Conservation (phyloP, 2,113 vertebrate species). For the Paradisaea rubra region DNA sequence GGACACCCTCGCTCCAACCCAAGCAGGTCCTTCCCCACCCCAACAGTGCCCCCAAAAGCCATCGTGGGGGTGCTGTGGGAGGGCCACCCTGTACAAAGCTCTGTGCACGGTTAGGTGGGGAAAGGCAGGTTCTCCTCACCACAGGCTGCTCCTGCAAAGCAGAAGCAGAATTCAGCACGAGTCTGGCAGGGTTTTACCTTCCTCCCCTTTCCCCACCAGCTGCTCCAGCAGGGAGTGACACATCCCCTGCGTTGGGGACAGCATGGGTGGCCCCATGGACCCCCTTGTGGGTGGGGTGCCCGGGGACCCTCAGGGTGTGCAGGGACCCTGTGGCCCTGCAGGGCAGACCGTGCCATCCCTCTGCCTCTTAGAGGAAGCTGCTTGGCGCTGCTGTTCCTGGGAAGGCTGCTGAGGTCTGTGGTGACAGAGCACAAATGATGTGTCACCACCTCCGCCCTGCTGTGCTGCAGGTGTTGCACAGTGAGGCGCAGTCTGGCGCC, state of each 20-base stretch:
- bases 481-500: background rate
- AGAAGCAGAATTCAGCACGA: background rate
- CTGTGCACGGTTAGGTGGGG: background rate
- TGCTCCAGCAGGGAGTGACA: fast-evolving
- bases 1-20: background rate
- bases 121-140: background rate
- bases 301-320: background rate
- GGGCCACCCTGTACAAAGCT: fast-evolving
- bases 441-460: fast-evolving
- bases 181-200: fast-evolving
- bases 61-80: fast-evolving
- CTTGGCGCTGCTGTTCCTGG: fast-evolving
- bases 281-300: too few relatives aligned
- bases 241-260: fast-evolving
- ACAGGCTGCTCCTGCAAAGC: background rate
- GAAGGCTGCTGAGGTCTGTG: background rate
- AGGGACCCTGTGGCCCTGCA: background rate
- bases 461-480: background rate
- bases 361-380: background rate
- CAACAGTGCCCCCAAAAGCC: fast-evolving
- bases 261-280: fast-evolving
- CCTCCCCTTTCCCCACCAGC: background rate
- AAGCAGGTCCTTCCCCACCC: background rate
- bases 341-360: fast-evolving
- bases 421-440: fast-evolving